Percentiles rank a stretch among this genome's conserved stretches.
Conservation (phyloP, 2,888 invertebrate species). For the Thalpophila matura region DNA sequence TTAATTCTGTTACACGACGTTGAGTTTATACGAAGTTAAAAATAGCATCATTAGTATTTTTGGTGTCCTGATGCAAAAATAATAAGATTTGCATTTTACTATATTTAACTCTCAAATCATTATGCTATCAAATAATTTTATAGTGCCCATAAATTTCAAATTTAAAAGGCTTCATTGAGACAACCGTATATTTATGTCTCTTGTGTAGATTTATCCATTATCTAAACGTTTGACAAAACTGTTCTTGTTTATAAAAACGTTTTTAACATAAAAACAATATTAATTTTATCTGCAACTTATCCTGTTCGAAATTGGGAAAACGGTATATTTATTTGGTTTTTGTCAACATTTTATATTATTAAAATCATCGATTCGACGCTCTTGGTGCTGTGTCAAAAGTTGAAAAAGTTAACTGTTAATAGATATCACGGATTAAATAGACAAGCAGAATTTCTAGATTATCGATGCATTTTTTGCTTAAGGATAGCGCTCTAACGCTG, state of each 20-base stretch:
- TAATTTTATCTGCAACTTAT: constrained; percentile 4
- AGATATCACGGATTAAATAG: constrained; percentile 7
- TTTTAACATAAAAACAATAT: neutral
- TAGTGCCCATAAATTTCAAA: constrained; percentile 4
- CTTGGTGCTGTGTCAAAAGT: constrained; percentile 27
- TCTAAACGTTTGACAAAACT: constrained; percentile 22
- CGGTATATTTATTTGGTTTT: constrained; percentile 1
- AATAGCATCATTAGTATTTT: neutral
- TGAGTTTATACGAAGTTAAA: neutral
- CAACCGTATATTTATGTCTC: constrained; percentile 13
- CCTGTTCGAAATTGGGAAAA: neutral
- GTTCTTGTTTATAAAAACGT: constrained; percentile 10
- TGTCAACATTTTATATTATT: neutral
- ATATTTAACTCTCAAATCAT: neutral
- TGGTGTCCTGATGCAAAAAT: neutral
- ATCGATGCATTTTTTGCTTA: constrained; percentile 2
- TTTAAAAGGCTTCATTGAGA: constrained; percentile 10
- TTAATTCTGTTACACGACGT: too few species aligned
- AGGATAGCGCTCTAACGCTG: neutral
- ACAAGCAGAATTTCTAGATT: neutral
- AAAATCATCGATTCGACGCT: constrained; percentile 23
- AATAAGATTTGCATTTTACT: constrained; percentile 11
- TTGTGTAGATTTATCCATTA: constrained; percentile 10
- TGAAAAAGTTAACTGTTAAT: constrained; percentile 21
- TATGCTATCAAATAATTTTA: constrained; percentile 4